Conservation (phyloP, 2,888 invertebrate genomes). For the Acanthosepion esculentum region DNA sequence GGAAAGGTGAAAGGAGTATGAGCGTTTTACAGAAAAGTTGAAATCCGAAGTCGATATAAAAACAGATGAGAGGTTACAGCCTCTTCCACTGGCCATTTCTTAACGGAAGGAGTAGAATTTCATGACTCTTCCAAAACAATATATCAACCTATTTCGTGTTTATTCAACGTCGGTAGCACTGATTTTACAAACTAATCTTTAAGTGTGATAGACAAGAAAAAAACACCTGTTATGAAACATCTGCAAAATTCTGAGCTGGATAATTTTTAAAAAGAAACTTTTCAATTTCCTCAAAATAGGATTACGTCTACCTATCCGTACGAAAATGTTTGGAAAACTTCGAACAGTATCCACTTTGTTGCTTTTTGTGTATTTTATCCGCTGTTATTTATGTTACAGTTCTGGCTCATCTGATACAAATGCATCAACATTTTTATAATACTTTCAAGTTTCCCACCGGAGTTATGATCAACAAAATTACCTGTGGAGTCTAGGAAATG, state of each 20-base stretch:
- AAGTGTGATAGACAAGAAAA: background rate
- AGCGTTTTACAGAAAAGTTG: background rate
- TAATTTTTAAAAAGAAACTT: background rate
- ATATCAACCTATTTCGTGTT: background rate
- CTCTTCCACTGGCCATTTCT: background rate
- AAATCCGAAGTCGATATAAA: conserved; percentile 21
- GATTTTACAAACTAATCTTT: background rate
- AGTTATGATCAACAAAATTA: background rate
- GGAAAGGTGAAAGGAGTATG: background rate
- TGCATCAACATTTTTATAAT: background rate
- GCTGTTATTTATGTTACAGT: background rate
- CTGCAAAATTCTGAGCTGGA: background rate
- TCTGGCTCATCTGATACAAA: background rate
- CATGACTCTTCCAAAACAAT: background rate
- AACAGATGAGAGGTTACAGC: conserved; percentile 21
- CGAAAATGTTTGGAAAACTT: background rate
- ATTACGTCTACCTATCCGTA: background rate
- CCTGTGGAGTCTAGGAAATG: background rate
- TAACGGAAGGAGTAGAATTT: conserved; percentile 7
- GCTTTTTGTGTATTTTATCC: background rate
- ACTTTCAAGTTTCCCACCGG: background rate
- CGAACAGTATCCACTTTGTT: background rate
- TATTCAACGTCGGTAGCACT: background rate
- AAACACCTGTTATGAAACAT: background rate
- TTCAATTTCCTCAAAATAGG: background rate